Evolutionary conservation across 2,888 invertebrate species (phyloP).

Genomic region (Ichneumoninae sp.): DNA sequence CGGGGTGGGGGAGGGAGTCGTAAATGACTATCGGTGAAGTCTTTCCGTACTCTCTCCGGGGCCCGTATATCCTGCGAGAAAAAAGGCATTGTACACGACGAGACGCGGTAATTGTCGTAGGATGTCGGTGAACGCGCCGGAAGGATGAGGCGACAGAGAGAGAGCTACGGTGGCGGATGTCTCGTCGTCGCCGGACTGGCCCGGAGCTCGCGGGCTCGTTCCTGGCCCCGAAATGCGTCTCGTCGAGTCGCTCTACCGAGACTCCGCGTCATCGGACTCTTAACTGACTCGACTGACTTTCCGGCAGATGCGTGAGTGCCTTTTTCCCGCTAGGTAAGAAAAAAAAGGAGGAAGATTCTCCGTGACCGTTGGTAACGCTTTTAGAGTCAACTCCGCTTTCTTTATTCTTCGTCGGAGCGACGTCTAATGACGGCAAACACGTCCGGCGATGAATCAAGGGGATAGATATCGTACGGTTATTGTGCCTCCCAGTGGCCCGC

Average conservation of each 20-base stretch:
- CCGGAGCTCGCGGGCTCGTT: not conserved
- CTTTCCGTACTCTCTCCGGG: not conserved
- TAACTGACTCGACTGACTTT: slow-evolving; percentile 31
- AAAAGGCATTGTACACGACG: slow-evolving; percentile 3
- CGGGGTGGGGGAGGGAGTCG: slow-evolving; percentile 16
- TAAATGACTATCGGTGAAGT: slow-evolving; percentile 50
- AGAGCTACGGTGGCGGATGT: slow-evolving; percentile 9
- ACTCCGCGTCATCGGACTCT: not conserved
- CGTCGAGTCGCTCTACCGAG: slow-evolving; percentile 10
- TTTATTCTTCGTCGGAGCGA: slow-evolving; percentile 1
- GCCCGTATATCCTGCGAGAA: slow-evolving; percentile 1
- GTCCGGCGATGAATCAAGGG: slow-evolving; percentile 48
- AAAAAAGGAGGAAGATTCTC: not conserved
- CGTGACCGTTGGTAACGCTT: slow-evolving; percentile 33
- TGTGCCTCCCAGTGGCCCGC: not conserved
- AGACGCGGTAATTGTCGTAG: slow-evolving; percentile 24
- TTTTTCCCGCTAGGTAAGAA: slow-evolving; percentile 17
- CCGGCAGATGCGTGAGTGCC: slow-evolving; percentile 33
- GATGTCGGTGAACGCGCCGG: slow-evolving; percentile 17
- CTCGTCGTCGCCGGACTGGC: slow-evolving; percentile 18
- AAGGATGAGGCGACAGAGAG: slow-evolving; percentile 10
- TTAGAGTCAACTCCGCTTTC: slow-evolving; percentile 24
- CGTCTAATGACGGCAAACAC: slow-evolving; percentile 60
- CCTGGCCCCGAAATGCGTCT: slow-evolving; percentile 8
- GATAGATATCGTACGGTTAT: not conserved